Evolutionary conservation across 30 jellyfish, hydroid and myxozoan genomes (phyloP).

Genomic region (Rhopilema esculentum): DNA sequence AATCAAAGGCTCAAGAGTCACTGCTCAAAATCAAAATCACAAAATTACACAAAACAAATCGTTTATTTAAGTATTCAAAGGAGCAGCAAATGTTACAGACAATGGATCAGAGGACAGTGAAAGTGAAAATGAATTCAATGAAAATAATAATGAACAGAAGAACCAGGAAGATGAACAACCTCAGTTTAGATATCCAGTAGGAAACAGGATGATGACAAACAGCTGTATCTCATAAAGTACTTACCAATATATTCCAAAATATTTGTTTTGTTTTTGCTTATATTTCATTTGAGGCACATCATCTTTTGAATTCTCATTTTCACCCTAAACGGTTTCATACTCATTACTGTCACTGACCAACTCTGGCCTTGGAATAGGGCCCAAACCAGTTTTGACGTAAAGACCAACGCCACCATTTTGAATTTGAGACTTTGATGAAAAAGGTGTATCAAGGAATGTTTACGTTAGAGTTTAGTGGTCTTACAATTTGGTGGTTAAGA

Average conservation of each 20-base stretch:
- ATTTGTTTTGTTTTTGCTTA: too few species aligned
- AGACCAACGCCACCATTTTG: not conserved
- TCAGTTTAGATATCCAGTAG: too few species aligned
- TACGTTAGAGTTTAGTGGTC: too few species aligned
- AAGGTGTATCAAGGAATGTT: constrained; percentile 1
- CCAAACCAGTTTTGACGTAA: constrained; percentile 6
- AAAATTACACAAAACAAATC: constrained; percentile 4
- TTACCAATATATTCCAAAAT: too few species aligned
- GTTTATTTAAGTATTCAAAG: not conserved
- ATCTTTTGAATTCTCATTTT: constrained; percentile 24
- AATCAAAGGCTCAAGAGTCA: not conserved
- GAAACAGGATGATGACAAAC: too few species aligned
- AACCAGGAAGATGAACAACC: too few species aligned
- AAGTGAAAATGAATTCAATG: too few species aligned
- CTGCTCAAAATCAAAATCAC: not conserved
- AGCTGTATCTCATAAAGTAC: too few species aligned
- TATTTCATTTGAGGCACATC: too few species aligned
- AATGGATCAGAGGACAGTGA: too few species aligned
- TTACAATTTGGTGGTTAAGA: too few species aligned
- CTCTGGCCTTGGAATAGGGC: constrained; percentile 29
- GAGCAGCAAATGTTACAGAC: not conserved
- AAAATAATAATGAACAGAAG: too few species aligned
- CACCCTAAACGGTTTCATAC: not conserved
- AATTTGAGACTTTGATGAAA: not conserved
- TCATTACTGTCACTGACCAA: not conserved